Evolutionary conservation across 2,797 vertebrate species (phyloP).

Genomic region (Mustela erminea): DNA sequence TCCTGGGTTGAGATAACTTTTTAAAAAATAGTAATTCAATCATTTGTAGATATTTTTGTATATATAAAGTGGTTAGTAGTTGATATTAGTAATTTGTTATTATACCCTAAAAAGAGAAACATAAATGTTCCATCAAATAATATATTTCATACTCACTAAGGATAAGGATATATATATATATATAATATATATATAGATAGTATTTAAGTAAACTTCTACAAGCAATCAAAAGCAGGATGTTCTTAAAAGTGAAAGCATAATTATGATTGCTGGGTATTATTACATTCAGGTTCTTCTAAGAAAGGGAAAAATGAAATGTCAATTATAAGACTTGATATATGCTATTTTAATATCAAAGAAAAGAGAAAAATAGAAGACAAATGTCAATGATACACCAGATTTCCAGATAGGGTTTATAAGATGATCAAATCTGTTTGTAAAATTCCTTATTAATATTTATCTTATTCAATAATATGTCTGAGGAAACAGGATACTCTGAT

Average conservation of each 20-base stretch:
- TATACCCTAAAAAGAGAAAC: background rate
- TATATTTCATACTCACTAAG: background rate
- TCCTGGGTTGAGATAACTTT: background rate
- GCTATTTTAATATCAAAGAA: conserved; percentile 20
- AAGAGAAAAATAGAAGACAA: background rate
- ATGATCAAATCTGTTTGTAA: background rate
- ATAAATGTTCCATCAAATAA: background rate
- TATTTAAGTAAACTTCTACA: background rate
- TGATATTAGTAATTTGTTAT: conserved; percentile 21
- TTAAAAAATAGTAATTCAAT: background rate
- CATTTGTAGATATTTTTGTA: background rate
- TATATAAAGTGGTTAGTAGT: background rate
- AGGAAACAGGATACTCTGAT: background rate
- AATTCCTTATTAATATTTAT: background rate
- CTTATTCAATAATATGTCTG: background rate
- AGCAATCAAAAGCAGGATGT: background rate
- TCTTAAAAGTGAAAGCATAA: background rate
- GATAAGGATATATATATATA: background rate
- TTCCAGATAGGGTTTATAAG: background rate
- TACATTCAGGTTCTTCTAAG: background rate
- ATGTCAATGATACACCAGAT: background rate
- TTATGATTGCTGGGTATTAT: background rate
- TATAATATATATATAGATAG: background rate
- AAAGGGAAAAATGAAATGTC: background rate
- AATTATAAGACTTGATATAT: background rate